A percentile compares a stretch with the other conserved stretches of the same genome.
Conservation (phyloP, 64 coral and sea anemone species). For the Stichodactyla helianthus region DNA sequence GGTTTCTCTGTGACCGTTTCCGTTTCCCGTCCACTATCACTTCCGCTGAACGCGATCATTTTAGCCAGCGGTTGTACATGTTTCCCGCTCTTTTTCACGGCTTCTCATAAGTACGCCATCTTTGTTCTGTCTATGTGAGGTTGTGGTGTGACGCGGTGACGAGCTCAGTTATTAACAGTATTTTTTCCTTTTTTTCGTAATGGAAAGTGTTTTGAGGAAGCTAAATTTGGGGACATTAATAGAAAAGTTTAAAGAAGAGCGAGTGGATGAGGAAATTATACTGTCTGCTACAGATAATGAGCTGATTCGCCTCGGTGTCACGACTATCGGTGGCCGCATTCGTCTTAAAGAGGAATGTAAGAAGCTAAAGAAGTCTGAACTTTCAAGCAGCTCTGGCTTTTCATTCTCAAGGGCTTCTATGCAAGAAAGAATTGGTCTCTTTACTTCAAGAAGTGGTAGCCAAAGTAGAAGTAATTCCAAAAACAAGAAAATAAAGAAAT, state of each 20-base stretch:
- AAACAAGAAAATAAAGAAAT: neutral
- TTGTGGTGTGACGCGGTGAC: no score
- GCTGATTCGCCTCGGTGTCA: conserved; percentile 35
- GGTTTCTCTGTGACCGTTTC: no score
- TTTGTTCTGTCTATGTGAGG: neutral
- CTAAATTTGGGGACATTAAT: conserved; percentile 4
- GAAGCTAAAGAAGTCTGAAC: conserved; percentile 6
- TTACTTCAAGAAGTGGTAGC: neutral
- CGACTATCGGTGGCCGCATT: conserved; percentile 52
- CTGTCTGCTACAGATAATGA: conserved; percentile 16
- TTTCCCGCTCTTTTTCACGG: neutral
- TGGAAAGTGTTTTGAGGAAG: neutral
- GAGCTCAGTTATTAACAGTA: neutral
- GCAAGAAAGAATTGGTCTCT: neutral
- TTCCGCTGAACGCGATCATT: no score
- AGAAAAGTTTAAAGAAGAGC: conserved; percentile 7
- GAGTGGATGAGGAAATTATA: conserved; percentile 3
- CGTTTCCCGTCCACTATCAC: no score
- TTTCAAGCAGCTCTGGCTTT: conserved; percentile 6
- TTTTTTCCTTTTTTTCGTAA: neutral
- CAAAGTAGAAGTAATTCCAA: neutral
- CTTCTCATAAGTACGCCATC: neutral
- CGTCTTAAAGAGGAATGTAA: conserved; percentile 30
- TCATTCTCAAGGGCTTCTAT: neutral
- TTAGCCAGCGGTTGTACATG: no score